A percentile compares a stretch with the other conserved stretches of the same genome.
phyloP scores from a whole-genome alignment of 64 coral and sea anemone genomes.

The Stylophora pistillata region DNA sequence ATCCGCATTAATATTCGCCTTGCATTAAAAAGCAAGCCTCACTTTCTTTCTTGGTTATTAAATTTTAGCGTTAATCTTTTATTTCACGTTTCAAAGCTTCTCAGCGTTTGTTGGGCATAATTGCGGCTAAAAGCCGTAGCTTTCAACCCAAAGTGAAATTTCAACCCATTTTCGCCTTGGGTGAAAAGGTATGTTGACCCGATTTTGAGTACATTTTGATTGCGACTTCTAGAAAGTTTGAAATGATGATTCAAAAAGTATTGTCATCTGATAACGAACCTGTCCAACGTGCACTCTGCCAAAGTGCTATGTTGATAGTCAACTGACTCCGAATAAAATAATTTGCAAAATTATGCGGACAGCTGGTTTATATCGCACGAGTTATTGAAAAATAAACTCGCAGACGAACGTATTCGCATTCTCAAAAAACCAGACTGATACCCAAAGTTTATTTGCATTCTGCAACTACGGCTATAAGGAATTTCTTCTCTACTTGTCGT shows the following conservation, averaged over 20 bases:
- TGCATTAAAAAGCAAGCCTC: conserved; percentile 11
- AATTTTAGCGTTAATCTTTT: conserved; percentile 33
- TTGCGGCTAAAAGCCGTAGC: conserved; percentile 20
- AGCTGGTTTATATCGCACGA: conserved; percentile 11
- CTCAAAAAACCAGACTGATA: neutral
- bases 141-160: conserved; percentile 33
- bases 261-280: conserved; percentile 37
- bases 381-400: conserved; percentile 9
- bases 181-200: conserved; percentile 7
- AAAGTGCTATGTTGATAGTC: conserved; percentile 40
- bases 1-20: neutral
- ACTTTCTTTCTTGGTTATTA: neutral
- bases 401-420: neutral
- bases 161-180: conserved; percentile 37
- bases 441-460: neutral
- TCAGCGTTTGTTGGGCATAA: neutral
- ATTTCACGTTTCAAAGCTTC: neutral
- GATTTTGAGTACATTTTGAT: conserved; percentile 24
- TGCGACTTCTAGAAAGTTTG: conserved; percentile 36
- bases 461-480: neutral
- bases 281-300: conserved; percentile 11
- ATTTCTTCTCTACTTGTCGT: neutral
- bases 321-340: conserved; percentile 24
- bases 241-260: conserved; percentile 39
- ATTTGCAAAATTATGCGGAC: conserved; percentile 48